These are phyloP conservation scores for Athripsodes cinereus DNA, from an alignment of 2,888 invertebrate genomes.

Conservation along the genomic window DNA sequence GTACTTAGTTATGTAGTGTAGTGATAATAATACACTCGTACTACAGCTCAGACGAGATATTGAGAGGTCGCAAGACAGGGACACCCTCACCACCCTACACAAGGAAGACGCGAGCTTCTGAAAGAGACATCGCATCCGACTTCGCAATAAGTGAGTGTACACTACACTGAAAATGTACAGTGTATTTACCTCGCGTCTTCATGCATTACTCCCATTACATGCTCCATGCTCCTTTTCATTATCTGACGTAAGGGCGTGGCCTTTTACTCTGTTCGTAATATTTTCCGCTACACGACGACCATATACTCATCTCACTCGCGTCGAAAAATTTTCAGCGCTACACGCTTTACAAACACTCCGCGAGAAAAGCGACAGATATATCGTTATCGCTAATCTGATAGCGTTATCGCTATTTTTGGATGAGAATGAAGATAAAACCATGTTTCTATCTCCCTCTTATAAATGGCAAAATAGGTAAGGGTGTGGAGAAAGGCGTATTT, in stretches of 20 bases:
- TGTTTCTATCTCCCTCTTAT: conserved; percentile 24
- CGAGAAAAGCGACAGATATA: conserved; percentile 22
- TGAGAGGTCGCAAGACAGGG: conserved; percentile 4
- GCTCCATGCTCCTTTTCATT: conserved; percentile 23
- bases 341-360: conserved; percentile 6
- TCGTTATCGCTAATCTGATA: conserved; percentile 23
- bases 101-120: conserved; percentile 4
- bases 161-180: too few species aligned
- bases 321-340: conserved; percentile 12
- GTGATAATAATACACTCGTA: conserved; percentile 15
- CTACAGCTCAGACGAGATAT: not conserved
- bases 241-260: conserved; percentile 23
- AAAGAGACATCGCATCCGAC: conserved; percentile 11
- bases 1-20: too few species aligned
- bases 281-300: conserved; percentile 1
- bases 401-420: conserved; percentile 18
- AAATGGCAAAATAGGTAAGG: conserved; percentile 6
- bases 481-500: conserved; percentile 13
- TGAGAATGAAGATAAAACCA: conserved; percentile 22
- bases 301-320: conserved; percentile 12
- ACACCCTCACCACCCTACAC: not conserved
- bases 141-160: conserved; percentile 13
- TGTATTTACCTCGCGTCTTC: conserved; percentile 23
- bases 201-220: conserved; percentile 23
- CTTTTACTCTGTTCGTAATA: not conserved